Evolutionary conservation across 2,797 vertebrate species (phyloP), one percentile per base, ranked within the genome.

Genomic region (Mormyrus proboscirostris): DNA sequence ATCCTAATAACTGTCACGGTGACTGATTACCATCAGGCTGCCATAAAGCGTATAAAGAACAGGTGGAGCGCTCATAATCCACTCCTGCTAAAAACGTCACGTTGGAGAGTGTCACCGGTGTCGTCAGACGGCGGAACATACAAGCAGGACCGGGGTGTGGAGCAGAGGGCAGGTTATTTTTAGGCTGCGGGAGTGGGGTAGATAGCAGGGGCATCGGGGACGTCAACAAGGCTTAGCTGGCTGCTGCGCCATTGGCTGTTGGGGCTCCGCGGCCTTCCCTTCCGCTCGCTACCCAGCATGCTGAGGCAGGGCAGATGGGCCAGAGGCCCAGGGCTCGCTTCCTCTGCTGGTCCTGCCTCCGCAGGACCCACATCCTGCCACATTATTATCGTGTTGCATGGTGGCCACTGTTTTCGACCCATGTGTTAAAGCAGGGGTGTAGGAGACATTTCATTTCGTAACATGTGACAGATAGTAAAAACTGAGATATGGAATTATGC

Each of bases 141-240:
- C 90, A 92, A 89, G 91, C 91, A 90, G 49, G 88, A 92, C 94
- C 91, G 2, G 33, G 38, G 91, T 89, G 92, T 16, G 82, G 82
- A 29, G 92, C 85, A 89, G 91, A 89, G 89, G 91, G 91, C 88
- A 88, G 69, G 90, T 91, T 94, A 93, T 94, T 95, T 93, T 92
- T 93, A 91, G 16, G 76, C 89, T 88, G 51, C 49, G 91, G 88
- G 90, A 89, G 88, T 92, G 88, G 87, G 89, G 91, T 86, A 62
- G 57, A 57, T 1, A 89, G 88, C 91, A 90, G 88, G 90, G 89
- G 16, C 86, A 88, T 79, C 8, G 59, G 88, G 50, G 90, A 92
- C 89, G 76, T 93, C 92, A 93, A 86, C 4, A 9, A 79, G 9
- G 88, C 90, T 91, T 91, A 91, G 47, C 88, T 22, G 85, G 89